phyloP scores from a whole-genome alignment of 2,797 vertebrate genomes.

The Avahi laniger region DNA sequence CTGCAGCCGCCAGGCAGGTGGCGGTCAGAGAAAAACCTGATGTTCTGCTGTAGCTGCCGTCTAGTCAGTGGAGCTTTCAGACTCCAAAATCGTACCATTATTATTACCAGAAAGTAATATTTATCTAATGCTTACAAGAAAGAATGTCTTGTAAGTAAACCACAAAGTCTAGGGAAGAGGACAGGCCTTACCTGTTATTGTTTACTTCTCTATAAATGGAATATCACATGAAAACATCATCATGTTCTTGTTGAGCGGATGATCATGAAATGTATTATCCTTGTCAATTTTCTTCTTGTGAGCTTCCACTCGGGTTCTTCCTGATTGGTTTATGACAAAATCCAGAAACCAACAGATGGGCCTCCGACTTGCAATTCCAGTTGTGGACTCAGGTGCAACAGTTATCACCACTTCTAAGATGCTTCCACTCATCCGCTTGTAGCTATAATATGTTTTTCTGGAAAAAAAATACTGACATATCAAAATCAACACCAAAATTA shows the following conservation, averaged over 20 bases:
- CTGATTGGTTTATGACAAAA: not conserved
- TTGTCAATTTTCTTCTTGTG: not conserved
- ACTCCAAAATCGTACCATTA: not conserved
- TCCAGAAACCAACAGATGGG: not conserved
- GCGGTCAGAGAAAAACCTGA: not conserved
- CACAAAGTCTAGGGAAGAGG: not conserved
- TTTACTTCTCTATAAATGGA: accelerated
- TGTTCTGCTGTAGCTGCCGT: accelerated
- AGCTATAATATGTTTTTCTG: not conserved
- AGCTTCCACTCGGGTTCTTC: not conserved
- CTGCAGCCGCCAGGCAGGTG: accelerated
- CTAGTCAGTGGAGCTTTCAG: not conserved
- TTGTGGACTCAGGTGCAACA: not conserved
- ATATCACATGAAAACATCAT: accelerated
- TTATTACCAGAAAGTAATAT: accelerated
- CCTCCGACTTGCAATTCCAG: not conserved
- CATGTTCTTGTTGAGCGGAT: not conserved
- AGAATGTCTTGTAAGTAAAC: not conserved
- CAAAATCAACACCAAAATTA: not conserved
- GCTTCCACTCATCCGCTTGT: too few relatives aligned
- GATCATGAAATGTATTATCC: not conserved
- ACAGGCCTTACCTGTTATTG: not conserved
- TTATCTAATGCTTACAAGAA: accelerated
- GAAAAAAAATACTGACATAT: not conserved
- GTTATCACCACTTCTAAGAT: not conserved